A percentile compares a stretch with the other conserved stretches of the same genome.
These are phyloP conservation scores for Biston betularia DNA, from an alignment of 2,888 invertebrate genomes.

Conservation along the genomic window DNA sequence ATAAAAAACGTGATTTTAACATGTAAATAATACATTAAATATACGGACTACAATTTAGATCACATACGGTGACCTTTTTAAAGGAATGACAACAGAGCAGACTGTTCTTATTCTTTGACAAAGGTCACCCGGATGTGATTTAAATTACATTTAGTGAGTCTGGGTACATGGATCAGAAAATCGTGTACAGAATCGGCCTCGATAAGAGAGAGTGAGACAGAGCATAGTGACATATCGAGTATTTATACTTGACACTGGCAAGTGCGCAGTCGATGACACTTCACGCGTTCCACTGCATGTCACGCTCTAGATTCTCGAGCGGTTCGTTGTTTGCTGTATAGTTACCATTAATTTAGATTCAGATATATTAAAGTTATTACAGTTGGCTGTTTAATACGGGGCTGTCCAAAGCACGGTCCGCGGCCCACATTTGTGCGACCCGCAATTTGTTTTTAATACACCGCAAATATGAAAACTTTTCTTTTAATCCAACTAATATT, in stretches of 20 bases:
- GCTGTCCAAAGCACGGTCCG: background rate
- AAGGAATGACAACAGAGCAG: background rate
- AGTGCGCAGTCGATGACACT: conserved; percentile 44
- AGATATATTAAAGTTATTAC: background rate
- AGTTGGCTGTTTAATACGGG: no score
- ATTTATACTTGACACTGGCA: conserved; percentile 47
- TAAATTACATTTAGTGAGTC: background rate
- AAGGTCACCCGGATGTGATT: background rate
- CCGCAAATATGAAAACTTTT: no score
- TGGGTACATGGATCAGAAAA: background rate
- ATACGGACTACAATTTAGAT: no score
- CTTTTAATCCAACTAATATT: no score
- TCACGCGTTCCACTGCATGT: conserved; percentile 78
- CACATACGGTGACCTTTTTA: no score
- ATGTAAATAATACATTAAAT: no score
- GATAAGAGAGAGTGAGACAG: background rate
- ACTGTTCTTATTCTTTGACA: background rate
- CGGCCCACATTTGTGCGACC: no score
- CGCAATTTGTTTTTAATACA: no score
- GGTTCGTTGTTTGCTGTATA: conserved; percentile 81
- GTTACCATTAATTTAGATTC: background rate
- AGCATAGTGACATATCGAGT: conserved; percentile 13
- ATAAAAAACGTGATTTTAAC: background rate
- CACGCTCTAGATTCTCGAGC: conserved; percentile 81
- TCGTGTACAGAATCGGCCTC: background rate